Evolutionary conservation across 2,888 invertebrate species (phyloP), one percentile per base, ranked within the genome.

Genomic region (Athrips mouffetella): DNA sequence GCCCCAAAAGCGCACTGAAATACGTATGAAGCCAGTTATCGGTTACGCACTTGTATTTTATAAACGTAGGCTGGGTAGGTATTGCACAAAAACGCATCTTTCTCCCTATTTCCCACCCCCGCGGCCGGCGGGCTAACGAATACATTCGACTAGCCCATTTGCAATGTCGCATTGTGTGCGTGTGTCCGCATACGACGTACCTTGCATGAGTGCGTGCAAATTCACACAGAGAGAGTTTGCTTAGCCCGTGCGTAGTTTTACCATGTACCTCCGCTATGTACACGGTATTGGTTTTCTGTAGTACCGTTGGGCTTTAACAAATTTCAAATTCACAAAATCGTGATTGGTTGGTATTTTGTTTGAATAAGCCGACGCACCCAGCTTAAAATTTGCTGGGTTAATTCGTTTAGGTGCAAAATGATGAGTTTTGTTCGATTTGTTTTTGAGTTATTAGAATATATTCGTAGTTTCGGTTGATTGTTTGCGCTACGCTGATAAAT

Each of bases 141-240:
- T 85, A 84, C 87, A 86, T 86, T 85, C 84, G 85, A 86, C 81
- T 85, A 85, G 88, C 83, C 85, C 82, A 87, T 87, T 86, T 84
- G 86, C 84, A 82, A 84, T 81, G 80, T 82, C 71, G 68, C 80
- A 81, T 83, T 84, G 87, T 87, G 87, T 85, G 86, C 67, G 86
- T 86, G 76, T 67, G 61, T 78, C 73, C 65, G 58, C 58, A 66
- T 60, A 56, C 49, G 53, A 29, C 54, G 45, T 50, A 53, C 37
- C 45, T 49, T 48, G 49, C 47, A 57, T 47, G 52, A 51, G 76
- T 67, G 74, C 69, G 71, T 52, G 67, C 60, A 42, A 13, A 39
- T 54, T 56, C 76, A 73, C 79, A 75, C 80, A 68, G 52, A 63
- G 57, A 52, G 55, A 64, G 71, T 73, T 80, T 80, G 86, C 84